Evolutionary conservation across 1,140 invertebrate species (phyloP).

Genomic region (Diachasmimorpha longicaudata): DNA sequence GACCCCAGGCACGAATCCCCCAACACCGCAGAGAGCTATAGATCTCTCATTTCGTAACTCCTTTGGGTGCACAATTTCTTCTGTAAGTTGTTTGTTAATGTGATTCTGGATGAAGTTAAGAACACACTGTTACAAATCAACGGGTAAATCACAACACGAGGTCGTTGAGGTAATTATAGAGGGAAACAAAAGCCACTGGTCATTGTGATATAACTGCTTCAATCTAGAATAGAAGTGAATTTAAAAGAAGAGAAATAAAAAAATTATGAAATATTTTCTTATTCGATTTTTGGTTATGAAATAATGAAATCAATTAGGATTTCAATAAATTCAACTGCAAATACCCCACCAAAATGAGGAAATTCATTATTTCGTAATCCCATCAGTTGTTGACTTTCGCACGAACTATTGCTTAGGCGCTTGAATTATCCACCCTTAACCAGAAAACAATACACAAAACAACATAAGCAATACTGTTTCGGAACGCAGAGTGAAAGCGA

Average conservation of each 20-base stretch:
- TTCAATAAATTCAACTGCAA: too few relatives aligned
- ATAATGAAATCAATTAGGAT: too few relatives aligned
- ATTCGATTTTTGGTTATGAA: too few relatives aligned
- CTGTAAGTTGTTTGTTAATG: background rate
- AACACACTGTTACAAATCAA: background rate
- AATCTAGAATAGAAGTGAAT: background rate
- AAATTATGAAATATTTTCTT: background rate
- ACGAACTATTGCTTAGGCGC: too few relatives aligned
- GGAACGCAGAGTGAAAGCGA: constrained; percentile 54
- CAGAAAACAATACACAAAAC: background rate
- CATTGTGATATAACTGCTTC: background rate
- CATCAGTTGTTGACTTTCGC: too few relatives aligned
- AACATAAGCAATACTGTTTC: background rate
- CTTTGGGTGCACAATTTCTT: constrained; percentile 2
- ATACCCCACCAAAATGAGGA: too few relatives aligned
- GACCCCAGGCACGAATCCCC: background rate
- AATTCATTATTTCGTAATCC: too few relatives aligned
- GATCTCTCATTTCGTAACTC: background rate
- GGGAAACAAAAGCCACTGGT: constrained; percentile 4
- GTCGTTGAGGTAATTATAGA: background rate
- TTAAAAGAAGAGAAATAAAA: background rate
- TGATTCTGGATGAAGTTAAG: background rate
- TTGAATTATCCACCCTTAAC: background rate
- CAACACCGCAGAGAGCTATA: background rate
- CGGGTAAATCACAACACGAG: background rate